phyloP scores from a whole-genome alignment of 2,113 vertebrate genomes.

The mouse (Mus musculus) region GRCm39 chr6:77164001-77164500 shows the following conservation, averaged over 20 bases:
- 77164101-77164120: not conserved
- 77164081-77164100: not conserved
- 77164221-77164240: not conserved
- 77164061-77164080: not conserved
- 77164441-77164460: not conserved
- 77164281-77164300: not conserved
- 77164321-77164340: not conserved
- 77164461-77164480: conserved; percentile 15
- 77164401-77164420: not conserved
- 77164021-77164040: not conserved
- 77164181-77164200: not conserved
- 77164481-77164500: not conserved
- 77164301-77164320: not conserved
- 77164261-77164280: not conserved
- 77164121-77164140: not conserved
- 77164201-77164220: not conserved
- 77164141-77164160: not conserved
- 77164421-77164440: not conserved
- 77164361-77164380: not conserved
- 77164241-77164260: not conserved
- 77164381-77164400: not conserved
- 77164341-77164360: not conserved
- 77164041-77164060: not conserved
- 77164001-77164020: not conserved
- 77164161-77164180: not conserved